Evolutionary conservation across 2,113 vertebrate genomes (phyloP).

Genomic region (Lontra canadensis): DNA sequence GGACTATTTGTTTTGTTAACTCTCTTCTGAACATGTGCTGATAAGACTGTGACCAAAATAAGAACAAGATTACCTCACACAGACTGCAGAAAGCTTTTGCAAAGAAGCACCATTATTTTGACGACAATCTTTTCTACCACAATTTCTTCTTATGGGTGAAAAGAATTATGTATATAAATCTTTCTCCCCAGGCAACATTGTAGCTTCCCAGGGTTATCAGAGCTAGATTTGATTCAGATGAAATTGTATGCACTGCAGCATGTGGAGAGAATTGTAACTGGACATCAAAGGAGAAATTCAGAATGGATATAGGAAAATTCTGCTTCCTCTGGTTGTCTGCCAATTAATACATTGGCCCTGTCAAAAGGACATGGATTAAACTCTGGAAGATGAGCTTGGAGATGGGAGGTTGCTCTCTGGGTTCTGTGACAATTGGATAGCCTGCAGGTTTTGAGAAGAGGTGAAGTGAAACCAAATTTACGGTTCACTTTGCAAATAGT

Average conservation of each 20-base stretch:
- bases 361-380: conserved; percentile 34
- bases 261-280: background rate
- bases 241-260: background rate
- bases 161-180: conserved; percentile 1
- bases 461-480: conserved; percentile 54
- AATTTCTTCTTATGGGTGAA: conserved; percentile 16
- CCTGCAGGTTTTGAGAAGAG: conserved; percentile 59
- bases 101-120: background rate
- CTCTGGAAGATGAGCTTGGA: background rate
- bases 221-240: conserved; percentile 37
- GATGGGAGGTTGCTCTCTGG: background rate
- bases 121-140: background rate
- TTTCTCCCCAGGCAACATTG: background rate
- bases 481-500: conserved; percentile 54
- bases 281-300: conserved; percentile 61
- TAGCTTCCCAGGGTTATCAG: conserved; percentile 44
- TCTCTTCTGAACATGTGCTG: background rate
- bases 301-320: conserved; percentile 11
- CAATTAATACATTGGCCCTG: background rate
- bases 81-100: background rate
- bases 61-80: background rate
- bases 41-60: background rate
- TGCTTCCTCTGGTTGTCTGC: background rate
- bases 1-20: background rate
- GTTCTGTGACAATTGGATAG: conserved; percentile 5